Conservation (phyloP, 2,113 vertebrate species). For the Austrofundulus limnaeus region DNA sequence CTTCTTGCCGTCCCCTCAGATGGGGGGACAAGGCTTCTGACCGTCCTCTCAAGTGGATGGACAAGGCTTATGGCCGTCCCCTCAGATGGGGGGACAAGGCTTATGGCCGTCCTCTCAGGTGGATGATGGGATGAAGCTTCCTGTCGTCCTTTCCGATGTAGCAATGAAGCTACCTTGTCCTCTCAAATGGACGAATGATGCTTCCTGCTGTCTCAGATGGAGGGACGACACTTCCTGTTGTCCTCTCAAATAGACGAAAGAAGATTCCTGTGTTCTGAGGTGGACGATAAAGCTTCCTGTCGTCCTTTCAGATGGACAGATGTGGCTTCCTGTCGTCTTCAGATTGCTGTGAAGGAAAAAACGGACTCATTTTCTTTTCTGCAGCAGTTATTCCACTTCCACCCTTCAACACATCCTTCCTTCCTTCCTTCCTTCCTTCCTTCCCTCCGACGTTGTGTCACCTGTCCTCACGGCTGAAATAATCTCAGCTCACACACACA, state of each 20-base stretch:
- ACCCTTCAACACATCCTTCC: no score
- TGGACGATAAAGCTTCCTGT: slow-evolving; percentile 35
- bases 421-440: slow-evolving; percentile 7
- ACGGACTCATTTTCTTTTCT: no score
- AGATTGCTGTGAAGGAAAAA: no score
- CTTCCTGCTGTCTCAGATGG: slow-evolving; percentile 1
- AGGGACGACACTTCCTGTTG: slow-evolving; percentile 34
- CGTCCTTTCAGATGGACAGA: slow-evolving; percentile 28
- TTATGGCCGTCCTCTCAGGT: neutral
- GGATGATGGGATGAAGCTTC: neutral
- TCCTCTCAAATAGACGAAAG: slow-evolving; percentile 17
- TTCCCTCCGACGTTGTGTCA: slow-evolving; percentile 15
- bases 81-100: no score
- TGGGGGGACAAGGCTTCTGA: neutral
- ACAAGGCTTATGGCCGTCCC: no score
- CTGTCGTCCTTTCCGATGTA: no score
- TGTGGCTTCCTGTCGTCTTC: no score
- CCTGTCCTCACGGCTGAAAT: slow-evolving; percentile 33
- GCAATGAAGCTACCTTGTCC: no score
- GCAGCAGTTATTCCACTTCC: no score
- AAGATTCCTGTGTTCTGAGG: no score
- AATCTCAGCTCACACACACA: neutral
- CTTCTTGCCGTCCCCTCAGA: neutral
- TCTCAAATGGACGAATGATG: no score
- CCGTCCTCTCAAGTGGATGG: slow-evolving; percentile 29